Base-by-base conservation (phyloP, 2,888 invertebrate genomes). In the Holacanthella duospinosa region DNA sequence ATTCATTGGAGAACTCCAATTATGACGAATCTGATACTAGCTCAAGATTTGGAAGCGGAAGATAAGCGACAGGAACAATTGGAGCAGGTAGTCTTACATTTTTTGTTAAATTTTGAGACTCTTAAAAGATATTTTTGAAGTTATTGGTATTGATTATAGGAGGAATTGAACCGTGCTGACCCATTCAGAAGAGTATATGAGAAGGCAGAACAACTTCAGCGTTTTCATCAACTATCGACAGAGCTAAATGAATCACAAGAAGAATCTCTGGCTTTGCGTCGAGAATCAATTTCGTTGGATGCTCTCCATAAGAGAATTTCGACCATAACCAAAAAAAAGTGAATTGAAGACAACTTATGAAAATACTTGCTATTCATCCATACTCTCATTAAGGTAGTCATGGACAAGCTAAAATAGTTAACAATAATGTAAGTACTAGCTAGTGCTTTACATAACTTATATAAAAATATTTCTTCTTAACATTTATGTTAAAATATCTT, bases 1-100 rank as follows among this genome's bases (percentile, higher is more conserved):
- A 66, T 64, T 26, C 57, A 59, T 21, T 71, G 69, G 69, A 58
- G 58, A 58, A 27, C 36, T 3, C 9, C 6, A 36, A 36, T 36
- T 16, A 36, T 36, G 6, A 36, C 36, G 36, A 36, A 36, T 16
- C 6, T 6, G 36, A 16, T 36, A 36, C 36, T 36, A 6, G 36
- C 36, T 36, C 9, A 36, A 16, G 36, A 36, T 16, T 16, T 36
- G 36, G 36, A 36, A 16, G 9, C 16, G 16, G 9, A 36, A 36
- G 36, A 36, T 16, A 16, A 36, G 16, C 36, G 6, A 6, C 36
- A 36, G 36, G 36, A 6, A 12, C 36, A 36, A 36, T 16, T 36
- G 6, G 36, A 36, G 36, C 6, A 16, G 36, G 36, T 36, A 36
- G 16, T 16, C 16, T 36, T 16, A 36, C n/a, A n/a, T n/a, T n/a